phyloP scores from a whole-genome alignment of 2,888 invertebrate species.

The Brenthis hecate region DNA sequence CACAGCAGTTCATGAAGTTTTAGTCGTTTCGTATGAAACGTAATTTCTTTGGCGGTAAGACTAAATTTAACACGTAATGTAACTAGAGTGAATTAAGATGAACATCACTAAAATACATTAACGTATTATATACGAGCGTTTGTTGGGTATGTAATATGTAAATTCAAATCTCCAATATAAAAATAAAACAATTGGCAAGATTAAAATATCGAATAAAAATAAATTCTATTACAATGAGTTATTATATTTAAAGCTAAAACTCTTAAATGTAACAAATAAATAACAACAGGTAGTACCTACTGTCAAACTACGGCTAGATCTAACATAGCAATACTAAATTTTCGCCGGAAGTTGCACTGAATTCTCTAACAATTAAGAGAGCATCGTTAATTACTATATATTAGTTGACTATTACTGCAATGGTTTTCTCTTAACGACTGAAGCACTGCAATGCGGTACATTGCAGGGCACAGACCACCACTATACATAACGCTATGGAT shows the following conservation, averaged over 20 bases:
- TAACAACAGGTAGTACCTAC: too few species aligned
- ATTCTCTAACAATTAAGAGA: conserved; percentile 42
- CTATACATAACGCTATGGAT: conserved; percentile 39
- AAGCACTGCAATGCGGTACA: conserved; percentile 45
- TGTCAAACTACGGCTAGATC: neutral
- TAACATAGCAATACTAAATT: conserved; percentile 28
- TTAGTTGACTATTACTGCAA: conserved; percentile 45
- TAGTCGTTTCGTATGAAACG: conserved; percentile 2
- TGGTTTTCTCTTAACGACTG: conserved; percentile 42
- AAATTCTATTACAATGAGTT: too few species aligned
- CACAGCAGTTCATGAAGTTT: neutral
- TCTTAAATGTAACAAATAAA: too few species aligned
- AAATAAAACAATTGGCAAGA: too few species aligned
- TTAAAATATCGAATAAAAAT: too few species aligned
- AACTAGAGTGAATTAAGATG: too few species aligned
- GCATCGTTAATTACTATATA: conserved; percentile 46
- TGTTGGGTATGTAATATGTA: too few species aligned
- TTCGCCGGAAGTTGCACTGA: conserved; percentile 33
- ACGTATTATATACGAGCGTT: too few species aligned
- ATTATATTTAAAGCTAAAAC: too few species aligned
- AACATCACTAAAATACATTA: too few species aligned
- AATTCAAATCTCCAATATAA: too few species aligned
- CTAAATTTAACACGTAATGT: conserved; percentile 5
- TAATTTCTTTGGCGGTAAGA: conserved; percentile 17
- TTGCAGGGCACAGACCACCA: conserved; percentile 41